Percentiles rank a stretch among this genome's conserved stretches.
Conservation (phyloP, 2,888 invertebrate genomes). For the Choreutis nemorana region DNA sequence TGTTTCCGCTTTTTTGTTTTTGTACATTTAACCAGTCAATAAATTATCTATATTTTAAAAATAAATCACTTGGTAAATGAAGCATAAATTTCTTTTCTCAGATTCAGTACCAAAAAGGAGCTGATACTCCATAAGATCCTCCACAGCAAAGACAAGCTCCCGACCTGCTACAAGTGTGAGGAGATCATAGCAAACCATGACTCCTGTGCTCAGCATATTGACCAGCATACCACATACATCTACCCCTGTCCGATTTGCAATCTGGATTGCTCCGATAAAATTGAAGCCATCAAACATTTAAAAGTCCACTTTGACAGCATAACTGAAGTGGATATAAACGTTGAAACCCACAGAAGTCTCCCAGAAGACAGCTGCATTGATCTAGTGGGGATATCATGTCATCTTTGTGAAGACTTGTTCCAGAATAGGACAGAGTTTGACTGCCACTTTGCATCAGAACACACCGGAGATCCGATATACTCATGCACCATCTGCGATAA, state of each 20-base stretch:
- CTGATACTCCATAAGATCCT: constrained; percentile 34
- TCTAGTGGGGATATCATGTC: constrained; percentile 55
- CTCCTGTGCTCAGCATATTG: constrained; percentile 38
- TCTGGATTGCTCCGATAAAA: constrained; percentile 23
- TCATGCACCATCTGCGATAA: constrained; percentile 66
- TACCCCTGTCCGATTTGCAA: constrained; percentile 48
- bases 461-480: constrained; percentile 46
- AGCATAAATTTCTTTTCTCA: too few relatives aligned
- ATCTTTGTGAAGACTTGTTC: constrained; percentile 56
- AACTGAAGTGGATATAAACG: constrained; percentile 13
- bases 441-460: constrained; percentile 53
- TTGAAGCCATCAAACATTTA: constrained; percentile 32
- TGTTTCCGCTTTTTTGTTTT: too few relatives aligned
- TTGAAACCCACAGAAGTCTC: constrained; percentile 26
- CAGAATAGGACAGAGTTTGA: constrained; percentile 60
- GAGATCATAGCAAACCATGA: constrained; percentile 27
- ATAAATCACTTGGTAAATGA: too few relatives aligned
- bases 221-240: constrained; percentile 29
- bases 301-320: constrained; percentile 35
- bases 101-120: constrained; percentile 41
- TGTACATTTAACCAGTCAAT: too few relatives aligned
- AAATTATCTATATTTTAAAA: too few relatives aligned
- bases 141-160: constrained; percentile 30
- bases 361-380: constrained; percentile 50
- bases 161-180: constrained; percentile 34